Evolutionary conservation across 2,797 vertebrate species (phyloP).

Genomic region (Tenualosa thibaudeaui): DNA sequence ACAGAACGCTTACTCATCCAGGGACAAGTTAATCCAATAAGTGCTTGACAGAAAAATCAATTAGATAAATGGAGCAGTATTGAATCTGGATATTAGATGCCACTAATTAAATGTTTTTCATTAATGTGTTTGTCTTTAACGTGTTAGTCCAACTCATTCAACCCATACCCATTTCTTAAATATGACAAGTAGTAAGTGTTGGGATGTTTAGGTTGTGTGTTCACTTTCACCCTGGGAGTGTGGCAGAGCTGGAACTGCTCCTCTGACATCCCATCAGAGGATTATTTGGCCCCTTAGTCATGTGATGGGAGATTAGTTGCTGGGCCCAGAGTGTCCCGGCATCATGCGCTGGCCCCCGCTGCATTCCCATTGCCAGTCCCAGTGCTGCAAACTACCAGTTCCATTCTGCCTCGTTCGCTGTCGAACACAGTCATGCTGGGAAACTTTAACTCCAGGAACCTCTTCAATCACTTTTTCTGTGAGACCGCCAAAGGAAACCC

Average conservation of each 20-base stretch:
- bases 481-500: slow-evolving; percentile 80
- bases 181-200: no score
- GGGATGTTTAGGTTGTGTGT: neutral
- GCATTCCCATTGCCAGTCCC: neutral
- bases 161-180: no score
- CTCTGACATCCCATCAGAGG: slow-evolving; percentile 69
- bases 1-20: no score
- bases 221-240: neutral
- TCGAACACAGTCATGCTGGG: slow-evolving; percentile 74
- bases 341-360: slow-evolving; percentile 67
- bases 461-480: slow-evolving; percentile 81
- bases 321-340: slow-evolving; percentile 54
- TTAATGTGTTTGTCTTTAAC: no score
- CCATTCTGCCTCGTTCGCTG: neutral
- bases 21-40: no score
- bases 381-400: slow-evolving; percentile 38
- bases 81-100: no score
- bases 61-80: no score
- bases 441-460: slow-evolving; percentile 80
- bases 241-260: slow-evolving; percentile 43
- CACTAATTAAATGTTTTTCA: no score
- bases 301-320: slow-evolving; percentile 77
- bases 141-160: no score
- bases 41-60: no score
- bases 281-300: slow-evolving; percentile 75